Evolutionary conservation across 2,797 vertebrate species (phyloP), one percentile per base, ranked within the genome.

Genomic region (Eulemur albifrons): DNA sequence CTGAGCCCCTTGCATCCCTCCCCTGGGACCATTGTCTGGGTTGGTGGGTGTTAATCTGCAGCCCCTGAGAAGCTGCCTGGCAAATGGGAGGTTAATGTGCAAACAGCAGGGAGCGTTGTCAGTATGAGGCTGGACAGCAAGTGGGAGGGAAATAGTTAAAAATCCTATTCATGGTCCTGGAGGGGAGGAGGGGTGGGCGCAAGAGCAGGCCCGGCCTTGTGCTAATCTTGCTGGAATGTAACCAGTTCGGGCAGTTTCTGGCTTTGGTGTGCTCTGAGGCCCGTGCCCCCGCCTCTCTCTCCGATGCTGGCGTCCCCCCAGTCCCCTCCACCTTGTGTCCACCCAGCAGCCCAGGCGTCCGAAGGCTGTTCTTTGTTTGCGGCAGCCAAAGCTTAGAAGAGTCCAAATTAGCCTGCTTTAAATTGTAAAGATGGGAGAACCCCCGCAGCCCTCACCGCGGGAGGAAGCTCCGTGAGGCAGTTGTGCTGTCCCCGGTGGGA

Each of bases 221-320:
- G 98, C 98, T 98, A 98, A 98, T 98, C 98, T 98, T 98, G 98
- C 97, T 98, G 98, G 98, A 98, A 99, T 99, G 98, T 96, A 98
- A 98, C 98, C 92, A 97, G 98, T 98, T 98, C n/a, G 97, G 97
- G 97, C 97, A 94, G 96, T 98, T 98, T 98, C 98, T 98, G 97
- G 95, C 93, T 97, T 95, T 52, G 52, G 75, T 80, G 77, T 95
- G 96, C 95, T 96, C 72, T 45, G 72, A 82, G 91, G 81, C 90
- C n/a, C 0, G 15, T 27, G 50, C 83, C 95, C 91, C 57, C 27
- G 2, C 72, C 63, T n/a, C 63, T 65, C 88, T 73, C 90, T 20
- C 9, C 1, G 45, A 38, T 54, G 50, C n/a, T 52, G 79, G 43
- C 0, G 8, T 14, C 32, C 38, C 81, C 85, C 50, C 40, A 35